phyloP scores from a whole-genome alignment of 1,140 invertebrate species.

The Asobara japonica region DNA sequence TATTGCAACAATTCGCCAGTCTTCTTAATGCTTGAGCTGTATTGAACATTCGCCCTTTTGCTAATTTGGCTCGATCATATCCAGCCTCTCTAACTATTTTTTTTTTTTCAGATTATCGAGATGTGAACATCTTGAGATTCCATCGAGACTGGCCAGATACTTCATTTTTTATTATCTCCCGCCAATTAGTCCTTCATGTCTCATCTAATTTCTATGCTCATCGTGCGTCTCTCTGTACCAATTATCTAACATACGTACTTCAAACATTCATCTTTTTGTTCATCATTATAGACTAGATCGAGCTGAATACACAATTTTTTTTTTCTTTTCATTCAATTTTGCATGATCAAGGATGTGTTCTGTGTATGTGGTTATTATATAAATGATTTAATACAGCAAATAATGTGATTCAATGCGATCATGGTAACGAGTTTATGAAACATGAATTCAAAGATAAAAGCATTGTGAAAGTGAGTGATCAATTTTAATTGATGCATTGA shows the following conservation, averaged over 20 bases:
- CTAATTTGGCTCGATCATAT: background rate
- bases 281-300: slow-evolving; percentile 60
- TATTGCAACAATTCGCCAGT: slow-evolving; percentile 46
- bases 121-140: slow-evolving; percentile 45
- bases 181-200: slow-evolving; percentile 25
- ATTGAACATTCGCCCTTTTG: slow-evolving; percentile 23
- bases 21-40: slow-evolving; percentile 51
- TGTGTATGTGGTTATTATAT: background rate
- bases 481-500: background rate
- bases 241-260: slow-evolving; percentile 29
- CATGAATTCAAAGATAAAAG: slow-evolving; percentile 38
- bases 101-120: slow-evolving; percentile 15
- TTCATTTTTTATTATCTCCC: slow-evolving; percentile 26
- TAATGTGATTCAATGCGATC: background rate
- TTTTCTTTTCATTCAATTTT: slow-evolving; percentile 7
- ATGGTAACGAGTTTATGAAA: background rate
- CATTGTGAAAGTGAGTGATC: background rate
- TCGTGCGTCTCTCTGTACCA: slow-evolving; percentile 31
- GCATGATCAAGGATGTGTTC: slow-evolving; percentile 5
- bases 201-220: background rate
- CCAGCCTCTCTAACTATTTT: slow-evolving; percentile 1
- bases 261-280: slow-evolving; percentile 35
- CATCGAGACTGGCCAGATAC: background rate
- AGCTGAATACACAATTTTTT: slow-evolving; percentile 51
- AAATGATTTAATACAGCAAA: slow-evolving; percentile 2